Evolutionary conservation across 1,140 invertebrate species (phyloP).

Genomic region (Pygmarrhopalites habei): DNA sequence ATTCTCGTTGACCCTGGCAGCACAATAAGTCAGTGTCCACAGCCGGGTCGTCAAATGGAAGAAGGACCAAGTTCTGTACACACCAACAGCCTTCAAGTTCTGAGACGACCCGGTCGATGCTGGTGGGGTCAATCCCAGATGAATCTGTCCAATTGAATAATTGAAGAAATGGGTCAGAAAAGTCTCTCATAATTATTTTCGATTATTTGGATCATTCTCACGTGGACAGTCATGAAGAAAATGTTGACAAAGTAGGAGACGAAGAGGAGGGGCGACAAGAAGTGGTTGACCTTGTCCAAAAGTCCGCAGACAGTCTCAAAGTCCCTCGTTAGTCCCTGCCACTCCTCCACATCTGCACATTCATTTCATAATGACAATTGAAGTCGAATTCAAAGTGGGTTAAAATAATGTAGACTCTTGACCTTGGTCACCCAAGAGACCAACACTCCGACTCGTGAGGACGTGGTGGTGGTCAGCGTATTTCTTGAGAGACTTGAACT

Average conservation of each 20-base stretch:
- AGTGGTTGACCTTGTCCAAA: neutral
- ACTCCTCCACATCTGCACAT: neutral
- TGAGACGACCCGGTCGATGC: neutral
- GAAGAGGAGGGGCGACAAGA: conserved; percentile 4
- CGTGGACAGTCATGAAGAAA: conserved; percentile 3
- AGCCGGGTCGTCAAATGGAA: neutral
- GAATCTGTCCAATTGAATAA: too few relatives aligned
- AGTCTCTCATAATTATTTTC: neutral
- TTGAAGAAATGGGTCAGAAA: neutral
- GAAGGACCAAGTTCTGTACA: conserved; percentile 3
- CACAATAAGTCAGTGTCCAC: neutral
- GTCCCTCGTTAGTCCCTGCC: neutral
- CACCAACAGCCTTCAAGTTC: neutral
- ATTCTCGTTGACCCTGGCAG: neutral
- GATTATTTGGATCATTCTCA: neutral
- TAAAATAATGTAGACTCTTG: neutral
- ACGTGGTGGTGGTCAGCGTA: neutral
- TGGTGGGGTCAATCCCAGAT: neutral
- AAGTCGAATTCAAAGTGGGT: too few relatives aligned
- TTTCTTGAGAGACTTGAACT: conserved; percentile 19
- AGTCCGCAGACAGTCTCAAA: conserved; percentile 6
- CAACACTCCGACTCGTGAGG: neutral
- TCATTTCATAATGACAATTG: too few relatives aligned
- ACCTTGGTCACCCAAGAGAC: neutral
- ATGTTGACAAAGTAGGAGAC: neutral